Base-by-base conservation (phyloP, 2,797 vertebrate genomes). In the Rhinoraja longicauda region DNA sequence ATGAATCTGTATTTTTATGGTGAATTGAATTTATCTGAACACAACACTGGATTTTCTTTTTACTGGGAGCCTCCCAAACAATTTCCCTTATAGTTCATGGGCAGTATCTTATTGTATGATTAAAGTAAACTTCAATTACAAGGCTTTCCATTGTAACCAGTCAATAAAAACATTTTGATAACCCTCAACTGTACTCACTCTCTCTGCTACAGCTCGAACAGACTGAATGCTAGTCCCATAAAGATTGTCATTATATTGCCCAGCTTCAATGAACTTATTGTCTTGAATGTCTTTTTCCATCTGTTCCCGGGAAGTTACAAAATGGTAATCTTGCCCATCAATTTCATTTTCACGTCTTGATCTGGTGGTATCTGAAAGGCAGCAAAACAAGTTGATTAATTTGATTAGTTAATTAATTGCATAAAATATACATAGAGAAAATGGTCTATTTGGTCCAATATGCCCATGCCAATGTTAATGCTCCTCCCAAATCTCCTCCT, bases 271-370 rank as follows among this genome's bases (percentile, higher is more conserved):
- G 94, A 99, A 99, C 95, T 99, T 99, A 96, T 99, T 99, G 95
- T 99, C 99, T 96, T 99, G 99, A 95, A 99, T 99, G 94, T 99
- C 99, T 93, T 99, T 99, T 96, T 99, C 99, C 99, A 99, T 99
- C 95, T 99, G 98, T 93, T 99, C 98, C 53, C 98, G 97, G 4
- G 99, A 99, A 0, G 90, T 96, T 32, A 99, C 98, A 26, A 99
- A 99, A 96, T 99, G 98, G 94, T 99, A 99, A 95, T 99, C 99
- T 94, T 99, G 98, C 0, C 98, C 99, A 0, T 99, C 98, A 93
- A 99, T 97, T 95, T 99, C 99, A 0, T 97, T 98, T 93, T 99
- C 99, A 75, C 98, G 97, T 94, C 98, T 96, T 29, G 98, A 97
- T 95, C 98, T 97, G 94, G 99, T 99, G 5, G 98, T 99, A 95